Conservation (phyloP, 2,888 invertebrate genomes). For the Meghimatium bilineatum region DNA sequence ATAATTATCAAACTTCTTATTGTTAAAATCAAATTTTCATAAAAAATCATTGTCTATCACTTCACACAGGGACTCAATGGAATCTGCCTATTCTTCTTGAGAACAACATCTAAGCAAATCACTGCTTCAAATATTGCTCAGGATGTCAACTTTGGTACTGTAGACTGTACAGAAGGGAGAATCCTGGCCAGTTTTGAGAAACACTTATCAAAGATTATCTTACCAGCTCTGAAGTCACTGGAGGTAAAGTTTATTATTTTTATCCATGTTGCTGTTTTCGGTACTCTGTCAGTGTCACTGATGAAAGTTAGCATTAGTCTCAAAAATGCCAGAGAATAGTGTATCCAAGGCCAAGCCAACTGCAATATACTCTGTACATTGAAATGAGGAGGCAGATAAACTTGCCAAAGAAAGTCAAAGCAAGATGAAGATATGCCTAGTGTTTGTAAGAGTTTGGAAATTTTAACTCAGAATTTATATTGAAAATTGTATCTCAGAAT, state of each 20-base stretch:
- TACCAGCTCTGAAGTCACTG: constrained; percentile 84
- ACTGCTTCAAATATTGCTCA: constrained; percentile 72
- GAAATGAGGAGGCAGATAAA: no score
- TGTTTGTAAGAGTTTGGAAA: no score
- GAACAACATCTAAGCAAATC: constrained; percentile 73
- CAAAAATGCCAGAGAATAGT: no score
- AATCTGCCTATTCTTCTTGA: constrained; percentile 74
- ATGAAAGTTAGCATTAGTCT: no score
- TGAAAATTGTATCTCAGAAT: no score
- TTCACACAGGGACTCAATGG: constrained; percentile 70
- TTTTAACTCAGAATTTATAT: no score
- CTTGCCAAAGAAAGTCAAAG: no score
- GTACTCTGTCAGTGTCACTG: no score
- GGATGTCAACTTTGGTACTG: constrained; percentile 75
- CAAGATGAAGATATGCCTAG: no score
- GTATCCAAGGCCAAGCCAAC: no score
- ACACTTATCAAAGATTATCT: constrained; percentile 91
- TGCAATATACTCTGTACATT: no score
- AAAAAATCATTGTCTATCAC: not conserved
- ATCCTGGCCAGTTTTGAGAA: constrained; percentile 91
- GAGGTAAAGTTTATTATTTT: constrained; percentile 65
- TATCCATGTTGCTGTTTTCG: not conserved
- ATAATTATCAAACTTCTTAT: no score
- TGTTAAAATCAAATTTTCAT: not conserved
- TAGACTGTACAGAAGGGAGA: constrained; percentile 81